These are phyloP conservation scores for Ophioninae sp. DNA, from an alignment of 2,888 invertebrate species.

Conservation along the genomic window DNA sequence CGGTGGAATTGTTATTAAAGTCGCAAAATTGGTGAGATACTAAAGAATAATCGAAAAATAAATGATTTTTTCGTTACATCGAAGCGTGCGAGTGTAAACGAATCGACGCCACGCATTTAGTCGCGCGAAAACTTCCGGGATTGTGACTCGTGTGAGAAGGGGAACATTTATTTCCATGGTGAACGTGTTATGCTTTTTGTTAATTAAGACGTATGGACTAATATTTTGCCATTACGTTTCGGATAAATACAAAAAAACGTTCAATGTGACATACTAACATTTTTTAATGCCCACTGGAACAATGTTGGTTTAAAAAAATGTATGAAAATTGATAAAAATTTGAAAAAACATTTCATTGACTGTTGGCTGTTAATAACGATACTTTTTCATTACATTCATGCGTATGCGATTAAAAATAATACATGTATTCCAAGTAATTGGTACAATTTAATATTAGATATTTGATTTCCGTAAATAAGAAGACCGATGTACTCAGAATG, in stretches of 20 bases:
- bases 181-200: slow-evolving; percentile 32
- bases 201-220: slow-evolving; percentile 6
- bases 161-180: slow-evolving; percentile 14
- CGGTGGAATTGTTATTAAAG: slow-evolving; percentile 90
- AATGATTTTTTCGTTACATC: background rate
- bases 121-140: slow-evolving; percentile 30
- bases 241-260: background rate
- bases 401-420: background rate
- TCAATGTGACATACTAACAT: background rate
- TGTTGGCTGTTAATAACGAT: background rate
- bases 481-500: background rate
- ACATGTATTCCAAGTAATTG: background rate
- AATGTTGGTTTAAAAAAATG: background rate
- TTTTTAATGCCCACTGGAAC: background rate
- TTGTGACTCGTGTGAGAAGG: slow-evolving; percentile 11
- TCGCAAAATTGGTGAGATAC: slow-evolving; percentile 90
- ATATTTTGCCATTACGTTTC: background rate
- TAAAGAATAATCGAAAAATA: background rate
- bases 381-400: background rate
- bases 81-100: background rate
- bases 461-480: background rate
- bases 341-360: background rate
- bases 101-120: slow-evolving; percentile 9
- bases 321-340: background rate
- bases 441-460: background rate